Base-by-base conservation (phyloP, 2,888 invertebrate species). In the Drosophila rellima region DNA sequence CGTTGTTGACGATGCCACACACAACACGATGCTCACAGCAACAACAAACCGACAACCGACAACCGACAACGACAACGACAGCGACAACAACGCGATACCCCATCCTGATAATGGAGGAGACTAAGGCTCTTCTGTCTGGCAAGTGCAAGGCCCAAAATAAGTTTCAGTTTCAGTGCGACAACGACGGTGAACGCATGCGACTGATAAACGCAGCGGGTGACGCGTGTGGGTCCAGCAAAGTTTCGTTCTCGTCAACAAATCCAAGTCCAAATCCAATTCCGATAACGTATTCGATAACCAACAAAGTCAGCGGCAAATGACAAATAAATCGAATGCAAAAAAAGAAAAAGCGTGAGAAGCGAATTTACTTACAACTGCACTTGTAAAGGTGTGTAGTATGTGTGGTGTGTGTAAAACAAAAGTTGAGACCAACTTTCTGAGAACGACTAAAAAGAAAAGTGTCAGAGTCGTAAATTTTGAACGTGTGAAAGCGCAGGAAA, bases 401-500 rank as follows among this genome's bases (percentile, higher is more conserved):
- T 55, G 54, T 55, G 47, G 44, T 40, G 70, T 51, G 69, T 61
- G 59, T 45, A 35, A 59, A 63, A 59, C 18, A 50, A 72, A 66
- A 74, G 68, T 55, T 60, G 42, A 61, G 51, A 56, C 13, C 51
- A 72, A 78, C 62, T 57, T 62, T 47, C 55, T 44, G 15, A 40
- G 51, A 50, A 39, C 61, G 52, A 61, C 48, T 60, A 62, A 67
- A 52, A 55, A 26, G 5, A 80, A 75, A 74, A 72, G 62, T 59
- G 61, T 47, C 71, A 70, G 51, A 71, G 88, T 87, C 82, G 85
- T 83, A 83, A 87, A 83, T 83, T 83, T 84, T 74, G 77, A 87
- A 87, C 87, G 83, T 83, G 83, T 83, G 83, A 83, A 83, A 87
- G 82, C 78, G 83, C 84, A 83, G 83, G 83, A 83, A 83, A 82